Conservation (phyloP, 1,140 invertebrate genomes). For the Elysia chlorotica region DNA sequence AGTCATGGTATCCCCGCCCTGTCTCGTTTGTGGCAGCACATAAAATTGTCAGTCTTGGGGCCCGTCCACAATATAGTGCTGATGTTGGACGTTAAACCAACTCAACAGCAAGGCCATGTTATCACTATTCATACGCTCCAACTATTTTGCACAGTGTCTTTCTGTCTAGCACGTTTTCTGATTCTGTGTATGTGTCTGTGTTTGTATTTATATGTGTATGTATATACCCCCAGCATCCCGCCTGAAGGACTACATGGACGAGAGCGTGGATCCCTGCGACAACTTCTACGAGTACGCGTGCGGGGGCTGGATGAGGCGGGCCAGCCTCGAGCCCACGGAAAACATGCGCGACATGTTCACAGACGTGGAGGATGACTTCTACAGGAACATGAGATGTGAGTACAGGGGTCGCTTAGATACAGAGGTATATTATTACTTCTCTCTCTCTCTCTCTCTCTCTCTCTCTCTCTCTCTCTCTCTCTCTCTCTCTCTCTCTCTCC, state of each 20-base stretch:
- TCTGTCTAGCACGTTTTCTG: no score
- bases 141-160: no score
- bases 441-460: not conserved
- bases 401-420: conserved; percentile 7
- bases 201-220: no score
- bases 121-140: no score
- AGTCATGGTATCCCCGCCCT: no score
- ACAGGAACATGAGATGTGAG: conserved; percentile 16
- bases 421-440: not conserved
- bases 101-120: no score
- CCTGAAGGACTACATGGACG: conserved; percentile 59
- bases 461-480: not conserved
- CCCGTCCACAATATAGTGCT: no score
- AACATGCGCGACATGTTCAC: not conserved
- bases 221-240: conserved; percentile 20
- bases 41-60: no score
- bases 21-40: no score
- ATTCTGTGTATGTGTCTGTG: no score
- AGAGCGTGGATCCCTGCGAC: conserved; percentile 64
- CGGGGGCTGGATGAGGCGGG: conserved; percentile 59
- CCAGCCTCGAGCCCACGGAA: not conserved
- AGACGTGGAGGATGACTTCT: not conserved
- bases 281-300: conserved; percentile 92
- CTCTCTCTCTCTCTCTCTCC: not conserved
- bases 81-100: no score